Base-by-base conservation (phyloP, 2,888 invertebrate species). In the Steinernema carpocapsae region DNA sequence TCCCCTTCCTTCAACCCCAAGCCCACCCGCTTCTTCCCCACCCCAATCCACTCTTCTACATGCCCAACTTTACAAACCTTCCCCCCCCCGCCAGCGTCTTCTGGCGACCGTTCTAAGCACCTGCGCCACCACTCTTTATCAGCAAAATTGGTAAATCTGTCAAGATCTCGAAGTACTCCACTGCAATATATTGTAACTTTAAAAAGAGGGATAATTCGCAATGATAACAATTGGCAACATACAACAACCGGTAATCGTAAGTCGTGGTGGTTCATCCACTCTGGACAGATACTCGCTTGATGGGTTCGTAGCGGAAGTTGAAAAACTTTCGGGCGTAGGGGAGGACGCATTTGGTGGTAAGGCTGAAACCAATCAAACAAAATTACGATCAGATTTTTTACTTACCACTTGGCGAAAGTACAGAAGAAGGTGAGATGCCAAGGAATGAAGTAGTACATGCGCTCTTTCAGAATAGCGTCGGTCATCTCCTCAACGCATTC, bases 381-480 rank as follows among this genome's bases (percentile, higher is more conserved):
- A 14, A 19, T 51, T 51, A 51, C 19, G 19, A 6, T 51, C 6
- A 6, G 6, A 51, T 51, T 51, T 51, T 17, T 22, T 14, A 72
- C 70, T 71, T 51, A 77, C 77, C 78, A 75, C 72, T 79, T 79
- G 24, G 76, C 72, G 45, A 73, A 76, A 14, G 72, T 70, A 56
- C 79, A 79, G 37, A 79, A 76, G 29, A 76, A 14, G 37, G 75
- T 72, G 32, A 79, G 72, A 10, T 74, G 56, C 17, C 73, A 74
- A n/a, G 79, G 79, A 43, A 79, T 77, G 72, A 74, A 79, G 37
- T 78, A 76, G 7, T 70, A 51, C 70, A 75, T 71, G n/a, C 76
- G 24, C 22, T 78, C 75, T 19, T 78, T 71, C 19, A 79, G 72
- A 73, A 79, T 79, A 6, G 79, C 70, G 29, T 79, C 79, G 17